These are phyloP conservation scores for Trachelus iudaicus DNA, from an alignment of 2,888 invertebrate genomes.

Conservation along the genomic window DNA sequence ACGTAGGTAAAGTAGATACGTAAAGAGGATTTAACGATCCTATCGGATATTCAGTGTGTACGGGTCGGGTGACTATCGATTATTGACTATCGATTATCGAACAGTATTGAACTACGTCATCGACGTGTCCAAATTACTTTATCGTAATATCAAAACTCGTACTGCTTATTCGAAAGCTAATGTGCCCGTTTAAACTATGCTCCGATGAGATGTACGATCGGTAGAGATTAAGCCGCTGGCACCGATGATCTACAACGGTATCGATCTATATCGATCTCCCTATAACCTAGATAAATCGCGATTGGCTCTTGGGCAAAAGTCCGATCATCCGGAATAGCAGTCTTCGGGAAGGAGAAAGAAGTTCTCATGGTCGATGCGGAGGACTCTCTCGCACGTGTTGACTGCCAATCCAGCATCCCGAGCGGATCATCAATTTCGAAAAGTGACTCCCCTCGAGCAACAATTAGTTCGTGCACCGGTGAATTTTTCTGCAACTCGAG, in stretches of 20 bases:
- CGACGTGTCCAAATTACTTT: background rate
- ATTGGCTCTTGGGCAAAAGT: conserved; percentile 54
- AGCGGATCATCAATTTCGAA: conserved; percentile 34
- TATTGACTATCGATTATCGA: no score
- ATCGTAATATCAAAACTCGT: background rate
- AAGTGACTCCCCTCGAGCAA: conserved; percentile 54
- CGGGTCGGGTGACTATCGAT: no score
- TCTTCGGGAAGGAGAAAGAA: no score
- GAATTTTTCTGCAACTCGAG: conserved; percentile 30
- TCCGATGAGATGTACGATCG: conserved; percentile 23
- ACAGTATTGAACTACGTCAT: background rate
- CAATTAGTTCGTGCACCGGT: conserved; percentile 44
- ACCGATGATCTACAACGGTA: conserved; percentile 56
- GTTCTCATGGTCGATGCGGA: no score
- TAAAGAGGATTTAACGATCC: background rate
- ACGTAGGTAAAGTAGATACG: no score
- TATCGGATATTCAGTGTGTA: background rate
- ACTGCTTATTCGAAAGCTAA: background rate
- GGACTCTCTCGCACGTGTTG: background rate
- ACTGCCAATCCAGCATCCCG: background rate
- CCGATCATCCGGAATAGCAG: conserved; percentile 44
- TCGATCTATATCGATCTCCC: conserved; percentile 55
- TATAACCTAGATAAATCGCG: conserved; percentile 51
- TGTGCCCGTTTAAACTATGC: background rate
- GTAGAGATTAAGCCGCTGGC: conserved; percentile 32